Base-by-base conservation (phyloP, 2,113 vertebrate species). In the Podarcis cretensis region DNA sequence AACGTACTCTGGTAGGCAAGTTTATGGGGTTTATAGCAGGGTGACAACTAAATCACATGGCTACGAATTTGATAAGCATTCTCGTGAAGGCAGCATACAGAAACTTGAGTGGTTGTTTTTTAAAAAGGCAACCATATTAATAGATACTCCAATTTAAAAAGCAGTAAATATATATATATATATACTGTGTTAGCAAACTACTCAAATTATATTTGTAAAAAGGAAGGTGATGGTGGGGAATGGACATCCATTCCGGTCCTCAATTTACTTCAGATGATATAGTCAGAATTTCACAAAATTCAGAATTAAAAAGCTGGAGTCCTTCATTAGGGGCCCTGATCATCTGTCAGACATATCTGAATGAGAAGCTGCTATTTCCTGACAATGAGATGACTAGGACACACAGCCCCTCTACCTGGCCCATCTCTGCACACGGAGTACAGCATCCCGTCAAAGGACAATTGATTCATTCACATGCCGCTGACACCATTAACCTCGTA, bases 401-500 rank as follows among this genome's bases (percentile, higher is more conserved):
- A 18, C 23, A 66, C 48, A 54, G 48, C 23, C n/a, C 7, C 18
- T 18, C n/a, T 90, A 87, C 92, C 93, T 91, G 93, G 74, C 4
- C 77, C 0, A 48, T 82, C 91, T 85, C 54, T 0, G 0, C 0
- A 84, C 35, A 84, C 92, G 63, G 82, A 16, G 81, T 35, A 4
- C n/a, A 0, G 0, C 12, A 0, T 48, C 83, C 54, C 90, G 89
- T 16, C 18, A 0, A 83, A 91, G 92, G 93, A 93, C 88, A 93
- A 94, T 90, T 92, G 91, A 2, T 89, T 91, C 83, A 89, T 82
- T 91, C 92, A 16, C 85, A 82, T 81, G 10, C 48, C 32, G 88
- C 84, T 90, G 95, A 91, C 91, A 86, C 89, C 92, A 94, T 91
- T 92, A 89, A 92, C 89, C 87, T 94, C 84, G 0, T 14, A 65